Evolutionary conservation across 2,888 invertebrate species (phyloP).

Genomic region (Strigamia crassipes): DNA sequence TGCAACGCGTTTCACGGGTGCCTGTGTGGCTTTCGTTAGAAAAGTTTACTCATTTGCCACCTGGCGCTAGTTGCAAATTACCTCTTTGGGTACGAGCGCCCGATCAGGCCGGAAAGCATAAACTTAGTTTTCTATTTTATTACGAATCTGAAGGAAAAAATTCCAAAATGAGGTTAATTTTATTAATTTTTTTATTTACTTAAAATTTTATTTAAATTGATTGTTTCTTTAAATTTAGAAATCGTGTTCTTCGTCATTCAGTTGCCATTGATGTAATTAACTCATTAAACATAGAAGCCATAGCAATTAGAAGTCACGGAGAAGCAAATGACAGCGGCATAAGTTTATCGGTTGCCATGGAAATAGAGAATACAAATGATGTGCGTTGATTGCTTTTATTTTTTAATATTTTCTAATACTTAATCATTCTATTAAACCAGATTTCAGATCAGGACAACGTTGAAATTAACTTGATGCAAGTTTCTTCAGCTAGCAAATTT

Average conservation of each 20-base stretch:
- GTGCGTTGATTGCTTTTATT: constrained; percentile 51
- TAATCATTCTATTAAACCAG: constrained; percentile 50
- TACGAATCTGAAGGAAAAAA: constrained; percentile 62
- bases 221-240: constrained; percentile 52
- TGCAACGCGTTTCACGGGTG: constrained; percentile 53
- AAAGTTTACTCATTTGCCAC: constrained; percentile 58
- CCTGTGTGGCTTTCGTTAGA: constrained; percentile 51
- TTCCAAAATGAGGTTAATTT: constrained; percentile 12
- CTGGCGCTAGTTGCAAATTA: constrained; percentile 63
- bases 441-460: constrained; percentile 54
- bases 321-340: constrained; percentile 47
- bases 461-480: constrained; percentile 57
- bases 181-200: neutral
- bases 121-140: constrained; percentile 73
- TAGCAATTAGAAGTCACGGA: constrained; percentile 55
- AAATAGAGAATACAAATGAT: constrained; percentile 58
- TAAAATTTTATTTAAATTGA: neutral
- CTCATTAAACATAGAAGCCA: constrained; percentile 55
- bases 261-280: constrained; percentile 31
- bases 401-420: neutral
- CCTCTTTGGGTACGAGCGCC: constrained; percentile 74
- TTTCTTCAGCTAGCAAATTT: constrained; percentile 57
- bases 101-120: constrained; percentile 67
- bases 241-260: constrained; percentile 57
- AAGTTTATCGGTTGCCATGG: constrained; percentile 56